Evolutionary conservation across 2,888 invertebrate genomes (phyloP).

Genomic region (Ochropleura leucogaster): DNA sequence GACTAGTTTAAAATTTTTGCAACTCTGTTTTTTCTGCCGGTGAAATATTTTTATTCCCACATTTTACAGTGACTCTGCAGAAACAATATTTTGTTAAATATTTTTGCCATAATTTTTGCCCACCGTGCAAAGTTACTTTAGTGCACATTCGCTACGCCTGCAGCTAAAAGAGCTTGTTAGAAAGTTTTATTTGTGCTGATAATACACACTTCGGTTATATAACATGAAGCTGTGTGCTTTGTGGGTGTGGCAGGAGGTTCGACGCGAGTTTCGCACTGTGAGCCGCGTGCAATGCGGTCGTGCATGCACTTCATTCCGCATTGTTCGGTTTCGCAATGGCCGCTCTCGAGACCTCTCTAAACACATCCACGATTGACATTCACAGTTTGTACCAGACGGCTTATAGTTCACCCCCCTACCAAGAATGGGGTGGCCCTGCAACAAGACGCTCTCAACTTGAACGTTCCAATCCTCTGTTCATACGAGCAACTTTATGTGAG

Average conservation of each 20-base stretch:
- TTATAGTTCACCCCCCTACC: constrained; percentile 78
- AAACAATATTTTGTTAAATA: constrained; percentile 26
- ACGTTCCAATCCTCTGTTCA: constrained; percentile 51
- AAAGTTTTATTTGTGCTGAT: constrained; percentile 51
- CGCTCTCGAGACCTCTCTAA: constrained; percentile 79
- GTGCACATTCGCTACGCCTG: constrained; percentile 47
- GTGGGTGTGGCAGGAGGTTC: constrained; percentile 47
- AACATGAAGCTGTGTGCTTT: constrained; percentile 43
- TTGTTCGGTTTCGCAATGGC: constrained; percentile 85
- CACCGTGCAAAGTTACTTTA: constrained; percentile 47
- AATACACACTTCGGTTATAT: constrained; percentile 36
- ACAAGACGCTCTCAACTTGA: constrained; percentile 64
- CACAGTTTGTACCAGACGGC: constrained; percentile 77
- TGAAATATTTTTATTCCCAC: constrained; percentile 4
- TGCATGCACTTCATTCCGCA: constrained; percentile 82
- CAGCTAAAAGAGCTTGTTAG: constrained; percentile 59
- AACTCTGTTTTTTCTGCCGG: background rate
- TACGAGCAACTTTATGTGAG: constrained; percentile 32
- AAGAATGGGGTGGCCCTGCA: constrained; percentile 67
- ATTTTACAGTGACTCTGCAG: constrained; percentile 4
- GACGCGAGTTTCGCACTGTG: constrained; percentile 42
- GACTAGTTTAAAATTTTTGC: background rate
- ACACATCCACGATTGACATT: constrained; percentile 83
- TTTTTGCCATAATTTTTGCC: constrained; percentile 27
- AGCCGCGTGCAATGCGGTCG: constrained; percentile 71